A percentile compares a stretch with the other conserved stretches of the same genome.
Conservation (phyloP, 1,140 invertebrate species). For the Ptiloglossa arizonensis region DNA sequence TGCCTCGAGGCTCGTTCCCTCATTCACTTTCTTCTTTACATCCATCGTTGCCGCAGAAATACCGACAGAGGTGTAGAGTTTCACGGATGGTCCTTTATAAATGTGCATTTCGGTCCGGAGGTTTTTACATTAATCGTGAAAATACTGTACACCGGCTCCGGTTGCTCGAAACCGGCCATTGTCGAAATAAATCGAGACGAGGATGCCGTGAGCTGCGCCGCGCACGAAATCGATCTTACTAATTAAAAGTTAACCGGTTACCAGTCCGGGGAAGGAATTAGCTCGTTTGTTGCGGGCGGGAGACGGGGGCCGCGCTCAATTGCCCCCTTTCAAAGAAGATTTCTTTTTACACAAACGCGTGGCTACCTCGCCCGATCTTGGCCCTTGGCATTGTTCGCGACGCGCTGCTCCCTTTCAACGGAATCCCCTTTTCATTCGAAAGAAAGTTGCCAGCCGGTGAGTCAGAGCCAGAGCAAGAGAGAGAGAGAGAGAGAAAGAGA, state of each 20-base stretch:
- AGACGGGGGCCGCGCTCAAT: conserved; percentile 11
- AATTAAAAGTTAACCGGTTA: not conserved
- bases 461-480: too few relatives aligned
- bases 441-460: conserved; percentile 1
- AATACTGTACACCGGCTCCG: too few relatives aligned
- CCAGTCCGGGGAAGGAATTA: not conserved
- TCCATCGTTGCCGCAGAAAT: too few relatives aligned
- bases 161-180: too few relatives aligned
- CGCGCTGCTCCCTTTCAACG: conserved; percentile 5
- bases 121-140: too few relatives aligned
- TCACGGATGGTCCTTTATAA: too few relatives aligned
- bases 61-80: too few relatives aligned
- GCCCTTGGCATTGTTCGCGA: conserved; percentile 27
- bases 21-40: too few relatives aligned
- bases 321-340: conserved; percentile 28
- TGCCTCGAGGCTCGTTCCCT: too few relatives aligned
- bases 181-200: not conserved
- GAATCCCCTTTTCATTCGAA: conserved; percentile 13
- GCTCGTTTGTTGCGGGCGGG: not conserved
- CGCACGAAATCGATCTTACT: not conserved
- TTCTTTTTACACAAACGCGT: conserved; percentile 21
- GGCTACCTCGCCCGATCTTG: conserved; percentile 19
- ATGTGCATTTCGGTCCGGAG: too few relatives aligned
- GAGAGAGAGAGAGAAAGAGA: too few relatives aligned
- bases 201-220: too few relatives aligned